phyloP scores from a whole-genome alignment of 2,113 vertebrate genomes.

The Hippolais icterina region DNA sequence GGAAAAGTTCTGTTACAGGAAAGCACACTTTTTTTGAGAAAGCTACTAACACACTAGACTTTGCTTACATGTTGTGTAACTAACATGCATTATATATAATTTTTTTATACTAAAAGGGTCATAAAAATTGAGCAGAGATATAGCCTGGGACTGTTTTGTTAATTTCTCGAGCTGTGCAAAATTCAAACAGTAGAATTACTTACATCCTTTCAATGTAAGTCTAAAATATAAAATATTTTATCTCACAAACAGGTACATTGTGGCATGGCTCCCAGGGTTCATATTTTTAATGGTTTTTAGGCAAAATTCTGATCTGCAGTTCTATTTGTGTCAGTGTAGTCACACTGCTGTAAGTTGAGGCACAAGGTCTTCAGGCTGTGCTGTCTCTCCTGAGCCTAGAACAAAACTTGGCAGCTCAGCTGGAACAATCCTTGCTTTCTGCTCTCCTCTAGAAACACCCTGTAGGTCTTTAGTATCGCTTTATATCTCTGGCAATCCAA shows the following conservation, averaged over 20 bases:
- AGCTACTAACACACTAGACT: neutral
- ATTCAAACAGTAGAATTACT: neutral
- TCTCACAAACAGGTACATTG: neutral
- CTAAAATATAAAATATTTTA: neutral
- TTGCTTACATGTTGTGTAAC: neutral
- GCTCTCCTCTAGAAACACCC: neutral
- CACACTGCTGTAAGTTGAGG: neutral
- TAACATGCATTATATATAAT: neutral
- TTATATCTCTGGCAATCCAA: neutral
- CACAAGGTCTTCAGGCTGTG: neutral
- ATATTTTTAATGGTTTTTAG: neutral
- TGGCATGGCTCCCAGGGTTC: neutral
- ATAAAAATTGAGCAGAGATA: neutral
- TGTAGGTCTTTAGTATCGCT: neutral
- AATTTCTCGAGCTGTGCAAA: neutral
- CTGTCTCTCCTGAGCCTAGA: neutral
- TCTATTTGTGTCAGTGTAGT: neutral
- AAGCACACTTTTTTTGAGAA: neutral
- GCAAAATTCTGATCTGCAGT: neutral
- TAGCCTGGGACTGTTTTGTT: neutral
- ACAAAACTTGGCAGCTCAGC: neutral
- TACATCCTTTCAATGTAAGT: neutral
- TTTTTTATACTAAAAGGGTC: neutral
- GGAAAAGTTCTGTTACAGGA: neutral
- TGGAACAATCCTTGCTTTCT: neutral